Conservation (phyloP, 2,797 vertebrate genomes). For the Coranthus polyacanthus region DNA sequence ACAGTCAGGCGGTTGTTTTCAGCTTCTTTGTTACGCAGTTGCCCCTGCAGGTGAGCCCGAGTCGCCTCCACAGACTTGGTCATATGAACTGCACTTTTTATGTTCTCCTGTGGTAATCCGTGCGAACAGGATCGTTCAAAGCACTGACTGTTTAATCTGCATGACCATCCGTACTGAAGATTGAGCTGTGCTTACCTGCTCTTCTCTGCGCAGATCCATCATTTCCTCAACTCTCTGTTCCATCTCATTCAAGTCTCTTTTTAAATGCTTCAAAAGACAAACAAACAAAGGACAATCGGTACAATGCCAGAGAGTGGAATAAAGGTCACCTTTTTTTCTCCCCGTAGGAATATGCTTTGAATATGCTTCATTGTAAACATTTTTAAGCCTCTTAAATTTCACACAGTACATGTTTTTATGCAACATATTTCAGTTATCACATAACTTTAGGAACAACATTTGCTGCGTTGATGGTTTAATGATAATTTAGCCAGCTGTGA, state of each 20-base stretch:
- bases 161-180: background rate
- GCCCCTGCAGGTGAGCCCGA: conserved; percentile 86
- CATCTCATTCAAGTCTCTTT: conserved; percentile 81
- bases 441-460: no score
- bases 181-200: conserved; percentile 81
- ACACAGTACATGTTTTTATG: background rate
- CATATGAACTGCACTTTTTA: conserved; percentile 75
- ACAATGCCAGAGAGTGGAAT: background rate
- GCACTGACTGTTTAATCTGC: background rate
- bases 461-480: no score
- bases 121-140: background rate
- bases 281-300: background rate
- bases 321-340: background rate
- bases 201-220: conserved; percentile 77
- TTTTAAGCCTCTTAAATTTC: background rate
- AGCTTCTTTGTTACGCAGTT: conserved; percentile 88
- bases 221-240: conserved; percentile 85
- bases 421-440: background rate
- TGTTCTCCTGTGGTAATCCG: conserved; percentile 77
- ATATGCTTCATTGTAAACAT: no score
- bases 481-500: no score
- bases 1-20: conserved; percentile 87
- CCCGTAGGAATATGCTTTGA: no score
- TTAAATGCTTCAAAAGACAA: conserved; percentile 75
- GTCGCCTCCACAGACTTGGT: conserved; percentile 84